A percentile compares a stretch with the other conserved stretches of the same genome.
Evolutionary conservation across 1,140 invertebrate genomes (phyloP).

Genomic region (Drosophila sturtevanti): DNA sequence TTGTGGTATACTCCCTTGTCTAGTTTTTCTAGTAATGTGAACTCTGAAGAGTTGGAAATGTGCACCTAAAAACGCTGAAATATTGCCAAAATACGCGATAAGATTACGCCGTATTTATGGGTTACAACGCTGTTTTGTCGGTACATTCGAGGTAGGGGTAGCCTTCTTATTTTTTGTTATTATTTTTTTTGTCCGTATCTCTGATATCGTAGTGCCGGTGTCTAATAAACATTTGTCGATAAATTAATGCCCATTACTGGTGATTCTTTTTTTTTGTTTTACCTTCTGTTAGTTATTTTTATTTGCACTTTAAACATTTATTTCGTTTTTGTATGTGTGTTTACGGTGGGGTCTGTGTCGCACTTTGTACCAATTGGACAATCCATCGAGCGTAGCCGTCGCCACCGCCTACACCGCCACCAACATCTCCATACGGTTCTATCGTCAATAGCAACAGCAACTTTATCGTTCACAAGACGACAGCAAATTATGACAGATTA

Average conservation of each 20-base stretch:
- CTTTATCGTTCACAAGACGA: neutral
- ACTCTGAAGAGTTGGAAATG: constrained; percentile 8
- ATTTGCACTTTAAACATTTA: constrained; percentile 57
- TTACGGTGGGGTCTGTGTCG: constrained; percentile 13
- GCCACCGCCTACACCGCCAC: neutral
- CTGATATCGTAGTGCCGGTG: constrained; percentile 47
- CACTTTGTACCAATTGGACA: constrained; percentile 59
- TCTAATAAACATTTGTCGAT: constrained; percentile 47
- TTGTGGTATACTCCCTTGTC: neutral
- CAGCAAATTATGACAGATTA: neutral
- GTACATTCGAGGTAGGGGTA: constrained; percentile 8
- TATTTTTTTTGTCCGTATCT: constrained; percentile 2
- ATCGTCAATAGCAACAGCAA: neutral
- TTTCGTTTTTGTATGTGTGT: constrained; percentile 8
- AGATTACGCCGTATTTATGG: constrained; percentile 45
- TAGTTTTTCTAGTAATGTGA: neutral
- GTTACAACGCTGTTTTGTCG: constrained; percentile 24
- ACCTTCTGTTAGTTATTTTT: constrained; percentile 15
- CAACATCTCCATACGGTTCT: neutral
- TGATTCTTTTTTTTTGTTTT: neutral
- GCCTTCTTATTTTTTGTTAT: constrained; percentile 23
- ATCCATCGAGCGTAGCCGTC: constrained; percentile 14
- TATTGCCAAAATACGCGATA: constrained; percentile 18
- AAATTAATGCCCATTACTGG: constrained; percentile 27
- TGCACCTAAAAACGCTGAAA: constrained; percentile 12